Evolutionary conservation across 2,113 vertebrate genomes (phyloP), one percentile per base, ranked within the genome.

Genomic region (Reinhardtius hippoglossoides): DNA sequence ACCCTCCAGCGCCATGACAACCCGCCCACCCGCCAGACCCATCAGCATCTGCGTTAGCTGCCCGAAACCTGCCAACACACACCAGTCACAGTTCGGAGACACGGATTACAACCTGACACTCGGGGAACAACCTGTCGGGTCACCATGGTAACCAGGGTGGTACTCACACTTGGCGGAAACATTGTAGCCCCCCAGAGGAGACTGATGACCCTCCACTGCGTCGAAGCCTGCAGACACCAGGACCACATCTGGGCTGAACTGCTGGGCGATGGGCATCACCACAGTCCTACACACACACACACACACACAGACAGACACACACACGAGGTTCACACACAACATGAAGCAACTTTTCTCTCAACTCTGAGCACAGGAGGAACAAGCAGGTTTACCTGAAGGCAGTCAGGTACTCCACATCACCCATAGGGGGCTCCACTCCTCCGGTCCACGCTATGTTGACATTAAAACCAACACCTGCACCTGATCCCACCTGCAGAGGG

Each of bases 241-340:
- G 9, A 92, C 89, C 76, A 92, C 90, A n/a, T 92, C 91, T n/a
- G 91, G 91, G 72, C 89, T 87, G 81, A 91, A 92, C 83, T 90
- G 85, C 72, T 92, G 84, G 15, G 91, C 91, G 0, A 92, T 84
- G 52, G 91, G 91, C 91, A 92, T 92, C 73, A 91, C 90, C 61
- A 91, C 89, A 31, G 31, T 84, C 84, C 91, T 92, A 46, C 55
- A 73, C 59, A 82, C 50, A 74, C 68, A 81, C 74, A 71, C 27
- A 68, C 60, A 63, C 6, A 67, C 64, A 76, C 67, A 55, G 40
- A 46, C 13, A 46, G 13, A 15, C 42, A 15, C 1, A 42, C 40
- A 13, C 40, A 42, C 40, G 37, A 42, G 9, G 40, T 42, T 42
- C 40, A 18, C 2, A 50, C 46, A 50, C 46, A 46, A 13, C 12